Evolutionary conservation across 2,797 vertebrate species (phyloP), one percentile per base, ranked within the genome.

Genomic region (Rhyacichthys aspro): DNA sequence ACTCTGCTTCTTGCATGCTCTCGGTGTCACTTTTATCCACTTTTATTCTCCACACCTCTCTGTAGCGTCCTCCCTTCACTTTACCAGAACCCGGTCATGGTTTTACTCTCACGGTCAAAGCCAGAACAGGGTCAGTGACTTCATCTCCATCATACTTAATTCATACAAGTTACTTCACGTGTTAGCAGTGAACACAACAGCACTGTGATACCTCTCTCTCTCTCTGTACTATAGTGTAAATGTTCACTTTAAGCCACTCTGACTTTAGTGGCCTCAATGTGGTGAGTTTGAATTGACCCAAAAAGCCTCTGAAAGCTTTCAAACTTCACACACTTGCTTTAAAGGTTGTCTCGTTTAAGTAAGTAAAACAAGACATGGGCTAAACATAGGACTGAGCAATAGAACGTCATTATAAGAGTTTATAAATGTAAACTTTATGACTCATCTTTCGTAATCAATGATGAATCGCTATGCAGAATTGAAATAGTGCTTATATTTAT

Each of bases 121-220:
- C 63, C 65, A 70, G 16, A 52, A 68, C 77, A 79, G 78, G 79
- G 70, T 76, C 80, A 76, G 70, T 2, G 34, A 43, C 53, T 32
- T 56, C 59, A 45, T 53, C 63, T 67, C 59, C 38, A 43, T 77
- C 86, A 88, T 90, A 42, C 67, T 84, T 90, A 77, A 90, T 91
- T 88, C 78, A 91, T 88, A 59, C 9, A 38, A 79, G 72, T 71
- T 74, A 72, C 80, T 81, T 83, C 59, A 78, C 73, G 59, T 83
- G 81, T 74, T 50, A 14, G 55, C 73, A 34, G 49, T 43, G 63
- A 67, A 56, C 45, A 65, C 57, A 56, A 43, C 53, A 50, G 69
- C 70, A 18, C 55, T 36, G 55, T 53, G 70, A 79, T 71, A 59
- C 23, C 4, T 28, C 23, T 5, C n/a, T n/a, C n/a, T 18, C 37